These are phyloP conservation scores for Anabacerthia variegaticeps DNA, from an alignment of 2,797 vertebrate species.

Conservation along the genomic window DNA sequence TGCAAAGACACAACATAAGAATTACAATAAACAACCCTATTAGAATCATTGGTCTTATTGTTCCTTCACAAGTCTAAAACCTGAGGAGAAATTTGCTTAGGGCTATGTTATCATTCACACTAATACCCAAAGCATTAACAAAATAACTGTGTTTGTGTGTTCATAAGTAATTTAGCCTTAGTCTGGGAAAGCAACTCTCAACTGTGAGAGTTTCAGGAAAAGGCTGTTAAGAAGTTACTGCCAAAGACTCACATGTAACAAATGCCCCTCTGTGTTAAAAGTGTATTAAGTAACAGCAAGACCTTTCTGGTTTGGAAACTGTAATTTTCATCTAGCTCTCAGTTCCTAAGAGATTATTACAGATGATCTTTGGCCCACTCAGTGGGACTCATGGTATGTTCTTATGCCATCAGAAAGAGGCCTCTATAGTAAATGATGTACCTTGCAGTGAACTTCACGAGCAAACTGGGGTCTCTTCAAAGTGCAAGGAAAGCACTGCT, in stretches of 20 bases:
- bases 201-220: conserved; percentile 12
- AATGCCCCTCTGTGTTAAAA: conserved; percentile 12
- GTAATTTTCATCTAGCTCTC: conserved; percentile 3
- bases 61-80: conserved; percentile 16
- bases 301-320: conserved; percentile 25
- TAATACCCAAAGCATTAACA: conserved; percentile 35
- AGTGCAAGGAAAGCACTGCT: background rate
- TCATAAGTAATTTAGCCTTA: conserved; percentile 19
- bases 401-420: conserved; percentile 1
- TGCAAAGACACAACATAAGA: conserved; percentile 29
- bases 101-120: conserved; percentile 12
- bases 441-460: background rate
- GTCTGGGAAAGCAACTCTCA: background rate
- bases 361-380: background rate
- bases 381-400: background rate
- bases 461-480: background rate
- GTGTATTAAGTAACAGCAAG: conserved; percentile 18
- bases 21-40: conserved; percentile 31
- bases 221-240: conserved; percentile 12
- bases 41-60: background rate
- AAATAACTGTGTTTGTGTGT: conserved; percentile 21
- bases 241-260: conserved; percentile 50
- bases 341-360: conserved; percentile 1
- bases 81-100: background rate
- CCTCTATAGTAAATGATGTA: background rate